These are phyloP conservation scores for Centropristis striata DNA, from an alignment of 2,113 vertebrate genomes.

Conservation along the genomic window DNA sequence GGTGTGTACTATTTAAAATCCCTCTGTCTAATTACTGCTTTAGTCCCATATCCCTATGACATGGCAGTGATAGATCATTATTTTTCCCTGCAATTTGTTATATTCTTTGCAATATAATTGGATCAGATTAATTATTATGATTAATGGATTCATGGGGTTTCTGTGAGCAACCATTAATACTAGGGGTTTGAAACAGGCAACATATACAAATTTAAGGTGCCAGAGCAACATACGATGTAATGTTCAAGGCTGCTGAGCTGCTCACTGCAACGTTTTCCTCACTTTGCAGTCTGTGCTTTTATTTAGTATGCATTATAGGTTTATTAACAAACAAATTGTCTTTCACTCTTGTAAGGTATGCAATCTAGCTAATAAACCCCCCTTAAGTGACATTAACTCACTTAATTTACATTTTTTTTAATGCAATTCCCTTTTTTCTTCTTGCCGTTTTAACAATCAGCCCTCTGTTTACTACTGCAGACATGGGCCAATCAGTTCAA, in stretches of 20 bases:
- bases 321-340: no score
- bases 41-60: slow-evolving; percentile 95
- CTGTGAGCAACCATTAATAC: slow-evolving; percentile 94
- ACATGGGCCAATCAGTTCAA: slow-evolving; percentile 41
- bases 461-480: slow-evolving; percentile 26
- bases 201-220: slow-evolving; percentile 90
- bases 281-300: background rate
- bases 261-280: slow-evolving; percentile 71
- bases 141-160: slow-evolving; percentile 96
- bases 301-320: background rate
- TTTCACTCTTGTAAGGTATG: no score
- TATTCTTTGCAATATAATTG: slow-evolving; percentile 99
- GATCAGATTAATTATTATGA: slow-evolving; percentile 99
- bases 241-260: slow-evolving; percentile 77
- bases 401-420: background rate
- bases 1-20: slow-evolving; percentile 91
- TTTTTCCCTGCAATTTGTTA: slow-evolving; percentile 99
- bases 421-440: background rate
- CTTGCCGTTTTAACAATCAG: slow-evolving; percentile 22
- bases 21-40: slow-evolving; percentile 98
- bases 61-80: slow-evolving; percentile 99
- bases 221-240: slow-evolving; percentile 85
- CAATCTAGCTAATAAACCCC: no score
- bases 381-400: background rate
- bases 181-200: slow-evolving; percentile 89